Percentiles rank a stretch among this genome's conserved stretches.
Conservation (phyloP, 2,797 vertebrate genomes). For the Liasis olivaceus region DNA sequence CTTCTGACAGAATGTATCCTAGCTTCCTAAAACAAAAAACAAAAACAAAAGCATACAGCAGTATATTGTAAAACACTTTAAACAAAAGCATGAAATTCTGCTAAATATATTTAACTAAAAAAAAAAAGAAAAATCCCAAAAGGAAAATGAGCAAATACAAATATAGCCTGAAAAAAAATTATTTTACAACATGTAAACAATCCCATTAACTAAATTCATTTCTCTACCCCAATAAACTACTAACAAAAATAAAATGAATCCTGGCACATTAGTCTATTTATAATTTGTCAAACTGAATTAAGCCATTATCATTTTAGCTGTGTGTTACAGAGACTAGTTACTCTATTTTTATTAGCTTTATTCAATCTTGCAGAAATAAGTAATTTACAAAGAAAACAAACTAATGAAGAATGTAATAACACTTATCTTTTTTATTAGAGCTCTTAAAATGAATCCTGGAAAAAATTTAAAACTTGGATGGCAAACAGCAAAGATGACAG, state of each 20-base stretch:
- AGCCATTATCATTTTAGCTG: neutral
- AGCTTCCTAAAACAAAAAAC: conserved; percentile 64
- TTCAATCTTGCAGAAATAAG: neutral
- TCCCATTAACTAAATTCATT: neutral
- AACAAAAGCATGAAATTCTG: neutral
- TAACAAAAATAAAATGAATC: conserved; percentile 16
- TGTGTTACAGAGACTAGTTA: neutral
- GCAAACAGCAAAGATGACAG: neutral
- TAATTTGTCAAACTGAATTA: neutral
- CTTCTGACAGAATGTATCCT: conserved; percentile 69
- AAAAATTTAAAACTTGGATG: too few relatives aligned
- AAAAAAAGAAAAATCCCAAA: neutral
- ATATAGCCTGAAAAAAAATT: neutral
- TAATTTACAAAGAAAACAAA: neutral
- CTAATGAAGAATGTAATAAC: neutral
- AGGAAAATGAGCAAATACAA: neutral
- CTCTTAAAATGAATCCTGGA: neutral
- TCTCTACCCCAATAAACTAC: neutral
- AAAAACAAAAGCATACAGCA: conserved; percentile 7
- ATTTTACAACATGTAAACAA: neutral
- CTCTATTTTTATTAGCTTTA: neutral
- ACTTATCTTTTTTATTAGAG: neutral
- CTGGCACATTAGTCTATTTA: neutral
- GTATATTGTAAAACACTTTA: neutral
- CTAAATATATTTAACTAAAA: neutral